These are phyloP conservation scores for Cinclus mexicanus DNA, from an alignment of 2,113 vertebrate genomes.

Conservation along the genomic window DNA sequence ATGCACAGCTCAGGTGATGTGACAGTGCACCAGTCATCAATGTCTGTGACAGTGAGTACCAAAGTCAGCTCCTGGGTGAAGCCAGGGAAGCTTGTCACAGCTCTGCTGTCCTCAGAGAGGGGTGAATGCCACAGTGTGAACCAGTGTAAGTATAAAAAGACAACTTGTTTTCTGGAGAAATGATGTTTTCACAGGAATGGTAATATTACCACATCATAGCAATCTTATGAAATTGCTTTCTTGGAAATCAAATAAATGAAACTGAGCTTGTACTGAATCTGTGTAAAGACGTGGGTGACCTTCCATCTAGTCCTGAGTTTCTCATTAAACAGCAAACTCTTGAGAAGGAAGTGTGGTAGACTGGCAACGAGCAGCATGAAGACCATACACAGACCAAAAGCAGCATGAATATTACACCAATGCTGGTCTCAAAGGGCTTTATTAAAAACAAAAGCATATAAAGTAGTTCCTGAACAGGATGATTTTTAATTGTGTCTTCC, in stretches of 20 bases:
- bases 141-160: not conserved
- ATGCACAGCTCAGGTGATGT: accelerated
- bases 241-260: not conserved
- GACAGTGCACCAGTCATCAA: no score
- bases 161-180: not conserved
- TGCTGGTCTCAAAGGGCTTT: slow-evolving; percentile 54
- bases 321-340: not conserved
- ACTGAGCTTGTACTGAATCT: not conserved
- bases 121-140: not conserved
- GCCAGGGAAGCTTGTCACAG: not conserved
- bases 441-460: slow-evolving; percentile 61
- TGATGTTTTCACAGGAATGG: not conserved
- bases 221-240: not conserved
- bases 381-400: not conserved
- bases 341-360: not conserved
- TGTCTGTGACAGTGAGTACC: not conserved
- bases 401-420: not conserved
- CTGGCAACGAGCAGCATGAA: not conserved
- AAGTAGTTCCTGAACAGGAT: slow-evolving; percentile 16
- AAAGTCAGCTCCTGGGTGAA: not conserved
- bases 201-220: not conserved
- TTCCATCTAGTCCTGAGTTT: not conserved
- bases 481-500: slow-evolving; percentile 40
- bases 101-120: not conserved
- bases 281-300: not conserved